Conservation (phyloP, 2,888 invertebrate genomes). For the Cerastis rubricosa region DNA sequence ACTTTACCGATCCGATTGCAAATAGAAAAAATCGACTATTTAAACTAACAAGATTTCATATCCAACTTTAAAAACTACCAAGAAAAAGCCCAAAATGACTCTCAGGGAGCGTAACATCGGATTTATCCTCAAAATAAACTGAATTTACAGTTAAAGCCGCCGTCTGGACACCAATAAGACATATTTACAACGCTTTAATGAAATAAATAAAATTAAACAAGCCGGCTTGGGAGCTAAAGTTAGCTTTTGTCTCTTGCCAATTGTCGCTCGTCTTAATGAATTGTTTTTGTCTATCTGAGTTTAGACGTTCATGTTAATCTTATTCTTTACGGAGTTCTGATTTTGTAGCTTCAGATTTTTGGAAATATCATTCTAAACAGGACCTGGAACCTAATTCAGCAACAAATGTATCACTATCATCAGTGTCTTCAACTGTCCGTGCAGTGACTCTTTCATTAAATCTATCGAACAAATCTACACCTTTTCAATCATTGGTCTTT, state of each 20-base stretch:
- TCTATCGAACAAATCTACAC: background rate
- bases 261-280: conserved; percentile 58
- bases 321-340: conserved; percentile 20
- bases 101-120: conserved; percentile 35
- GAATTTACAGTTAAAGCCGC: conserved; percentile 63
- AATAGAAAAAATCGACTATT: background rate
- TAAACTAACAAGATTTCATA: background rate
- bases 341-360: background rate
- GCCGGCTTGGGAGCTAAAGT: conserved; percentile 56
- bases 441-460: background rate
- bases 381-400: background rate
- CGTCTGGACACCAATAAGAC: conserved; percentile 66
- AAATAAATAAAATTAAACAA: conserved; percentile 66
- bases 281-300: conserved; percentile 52
- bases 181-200: conserved; percentile 66
- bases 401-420: too few species aligned
- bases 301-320: conserved; percentile 10
- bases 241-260: conserved; percentile 66
- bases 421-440: background rate
- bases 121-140: conserved; percentile 66
- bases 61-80: conserved; percentile 18
- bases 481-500: background rate
- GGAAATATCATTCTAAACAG: background rate
- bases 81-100: conserved; percentile 31
- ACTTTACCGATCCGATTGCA: background rate